Evolutionary conservation across 1,140 invertebrate genomes (phyloP), one percentile per base, ranked within the genome.

Genomic region (Anoplophora glabripennis): DNA sequence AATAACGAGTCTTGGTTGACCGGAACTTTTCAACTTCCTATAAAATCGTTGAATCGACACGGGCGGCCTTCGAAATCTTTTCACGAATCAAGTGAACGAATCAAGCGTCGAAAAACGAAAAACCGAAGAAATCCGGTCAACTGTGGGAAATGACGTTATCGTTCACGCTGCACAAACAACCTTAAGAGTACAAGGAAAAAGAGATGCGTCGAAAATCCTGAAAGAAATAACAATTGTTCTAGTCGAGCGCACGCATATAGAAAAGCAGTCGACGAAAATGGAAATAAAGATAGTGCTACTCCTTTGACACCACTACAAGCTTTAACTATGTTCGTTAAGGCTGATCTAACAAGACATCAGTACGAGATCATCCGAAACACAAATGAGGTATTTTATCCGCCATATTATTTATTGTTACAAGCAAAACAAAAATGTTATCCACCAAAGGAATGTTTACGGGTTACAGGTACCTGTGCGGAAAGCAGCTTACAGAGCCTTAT

Each of bases 351-450:
- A 17, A 52, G 67, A 59, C 45, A 41, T 44, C 70, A 73, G 48
- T 71, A 64, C 42, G 64, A 71, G 64, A 51, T 74, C 41, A 59
- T 72, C 8, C 53, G 55, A n/a, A 54, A 34, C 41, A 36, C 53
- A 10, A 62, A 63, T 12, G 69, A 68, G 57, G 54, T 53, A 34
- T n/a, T 68, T 41, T 72, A 64, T 47, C 70, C 68, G 11, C 68
- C 68, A 54, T 74, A 74, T 52, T 55, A 37, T 15, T 28, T 66
- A 4, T 35, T 72, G 34, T 54, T 66, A 64, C 63, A 67, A 65
- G 63, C 56, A 10, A 73, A 73, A 67, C 38, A 61, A 35, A 55
- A 70, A 8, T 74, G 67, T 53, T 72, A 72, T 54, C 67, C 71
- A 1, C 28, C 35, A 5, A 38, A 53, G 46, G 64, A 69, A 46